Base-by-base conservation (phyloP, 2,888 invertebrate species). In the Unio pictorum region DNA sequence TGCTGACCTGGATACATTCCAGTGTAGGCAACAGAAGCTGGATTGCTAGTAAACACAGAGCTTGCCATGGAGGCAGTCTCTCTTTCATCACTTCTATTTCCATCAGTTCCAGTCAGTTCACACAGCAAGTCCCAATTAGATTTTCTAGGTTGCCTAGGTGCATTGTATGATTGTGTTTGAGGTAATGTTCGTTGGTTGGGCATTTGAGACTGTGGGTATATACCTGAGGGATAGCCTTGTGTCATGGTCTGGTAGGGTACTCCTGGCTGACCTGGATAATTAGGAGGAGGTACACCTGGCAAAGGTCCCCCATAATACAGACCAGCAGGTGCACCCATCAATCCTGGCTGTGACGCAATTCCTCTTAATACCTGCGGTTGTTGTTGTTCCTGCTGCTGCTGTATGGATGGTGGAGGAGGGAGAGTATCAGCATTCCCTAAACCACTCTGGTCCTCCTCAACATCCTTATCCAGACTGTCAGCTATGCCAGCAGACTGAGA, bases 71-170 rank as follows among this genome's bases (percentile, higher is more conserved):
- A 86, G 28, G 79, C 84, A 11, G 84, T 81, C 59, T 84, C 86
- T n/a, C 74, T 64, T 8, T 72, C 66, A 8, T 76, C 71, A 18
- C 80, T 76, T 55, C 72, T 68, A 18, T 75, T 74, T 30, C 78
- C 63, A 23, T 80, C 77, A 18, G 72, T 75, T 57, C 83, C 84
- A 1, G 86, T 87, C 65, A 87, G 70, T 30, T 80, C 79, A 72
- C 83, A 81, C 23, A 87, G 68, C 72, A 82, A 69, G 54, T 87
- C 86, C 86, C 86, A 87, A 64, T 84, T 85, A 60, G 86, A 85
- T 45, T 80, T 83, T 26, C 71, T 64, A 2, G 76, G 77, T 63
- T 79, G 68, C 20, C 74, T 66, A 6, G 79, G 69, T n/a, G 61
- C 65, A 54, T 55, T 69, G 20, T 74, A 66, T 58, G 69, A 60